Percentiles rank a stretch among this genome's conserved stretches.
Conservation (phyloP, 2,113 vertebrate species). For the Tupaia chinensis region DNA sequence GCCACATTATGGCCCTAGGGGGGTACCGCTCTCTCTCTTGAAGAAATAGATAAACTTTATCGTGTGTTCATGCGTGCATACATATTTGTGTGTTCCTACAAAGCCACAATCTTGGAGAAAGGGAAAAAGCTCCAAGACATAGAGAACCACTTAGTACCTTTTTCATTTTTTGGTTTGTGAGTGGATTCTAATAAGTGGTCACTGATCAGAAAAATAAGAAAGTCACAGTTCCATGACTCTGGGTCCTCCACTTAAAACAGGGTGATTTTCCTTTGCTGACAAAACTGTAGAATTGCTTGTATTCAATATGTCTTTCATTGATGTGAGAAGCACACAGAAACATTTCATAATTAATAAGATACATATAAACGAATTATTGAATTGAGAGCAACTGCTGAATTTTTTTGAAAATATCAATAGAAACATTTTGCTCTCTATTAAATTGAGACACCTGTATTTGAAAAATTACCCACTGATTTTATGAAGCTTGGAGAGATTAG, state of each 20-base stretch:
- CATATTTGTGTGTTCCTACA: not conserved
- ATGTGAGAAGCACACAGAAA: constrained; percentile 45
- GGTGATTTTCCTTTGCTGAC: constrained; percentile 50
- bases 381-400: constrained; percentile 48
- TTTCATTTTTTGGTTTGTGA: not conserved
- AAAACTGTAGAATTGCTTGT: not conserved
- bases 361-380: constrained; percentile 64
- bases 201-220: not conserved
- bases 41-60: too few species aligned
- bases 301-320: constrained; percentile 70
- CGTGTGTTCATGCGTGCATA: too few species aligned
- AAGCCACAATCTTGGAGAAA: constrained; percentile 20
- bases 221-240: not conserved
- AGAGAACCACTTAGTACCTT: not conserved
- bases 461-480: constrained; percentile 65
- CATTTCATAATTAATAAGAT: constrained; percentile 71
- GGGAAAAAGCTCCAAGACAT: not conserved
- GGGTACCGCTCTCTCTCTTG: too few species aligned
- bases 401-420: constrained; percentile 66
- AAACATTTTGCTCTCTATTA: constrained; percentile 69
- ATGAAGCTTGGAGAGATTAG: constrained; percentile 60
- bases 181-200: not conserved
- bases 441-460: constrained; percentile 61
- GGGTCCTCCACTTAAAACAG: not conserved
- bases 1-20: too few species aligned